These are phyloP conservation scores for Solenodon paradoxus DNA, from an alignment of 2,113 vertebrate species.

Conservation along the genomic window DNA sequence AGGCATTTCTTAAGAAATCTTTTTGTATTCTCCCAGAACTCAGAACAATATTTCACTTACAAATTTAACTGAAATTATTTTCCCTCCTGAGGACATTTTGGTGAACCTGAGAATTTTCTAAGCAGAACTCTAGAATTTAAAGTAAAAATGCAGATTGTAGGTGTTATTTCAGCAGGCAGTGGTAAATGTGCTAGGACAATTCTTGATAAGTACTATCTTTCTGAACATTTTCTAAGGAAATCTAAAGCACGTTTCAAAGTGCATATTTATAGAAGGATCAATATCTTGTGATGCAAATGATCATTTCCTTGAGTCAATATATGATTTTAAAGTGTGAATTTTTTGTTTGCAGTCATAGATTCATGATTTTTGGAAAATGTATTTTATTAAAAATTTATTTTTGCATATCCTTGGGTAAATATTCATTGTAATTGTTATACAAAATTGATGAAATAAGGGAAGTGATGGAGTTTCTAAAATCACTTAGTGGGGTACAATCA, in stretches of 20 bases:
- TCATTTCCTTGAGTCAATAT: neutral
- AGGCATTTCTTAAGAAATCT: neutral
- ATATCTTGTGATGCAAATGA: neutral
- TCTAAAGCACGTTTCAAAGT: neutral
- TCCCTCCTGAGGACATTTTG: neutral
- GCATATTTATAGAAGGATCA: neutral
- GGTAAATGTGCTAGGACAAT: neutral
- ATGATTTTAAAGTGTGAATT: conserved; percentile 24
- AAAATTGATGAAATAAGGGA: neutral
- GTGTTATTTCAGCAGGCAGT: neutral
- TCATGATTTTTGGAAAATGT: neutral
- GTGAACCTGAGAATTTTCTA: neutral
- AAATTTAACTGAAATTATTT: neutral
- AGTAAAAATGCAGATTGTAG: neutral
- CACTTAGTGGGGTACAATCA: neutral
- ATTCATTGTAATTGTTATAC: neutral
- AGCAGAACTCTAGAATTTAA: neutral
- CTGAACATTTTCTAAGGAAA: neutral
- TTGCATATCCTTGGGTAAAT: neutral
- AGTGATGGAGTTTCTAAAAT: neutral
- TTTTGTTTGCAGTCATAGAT: neutral
- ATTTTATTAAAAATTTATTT: neutral
- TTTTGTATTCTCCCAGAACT: neutral
- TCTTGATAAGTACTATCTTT: neutral
- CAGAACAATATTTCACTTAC: neutral